Base-by-base conservation (phyloP, 2,888 invertebrate species). In the Isoperla grammatica region DNA sequence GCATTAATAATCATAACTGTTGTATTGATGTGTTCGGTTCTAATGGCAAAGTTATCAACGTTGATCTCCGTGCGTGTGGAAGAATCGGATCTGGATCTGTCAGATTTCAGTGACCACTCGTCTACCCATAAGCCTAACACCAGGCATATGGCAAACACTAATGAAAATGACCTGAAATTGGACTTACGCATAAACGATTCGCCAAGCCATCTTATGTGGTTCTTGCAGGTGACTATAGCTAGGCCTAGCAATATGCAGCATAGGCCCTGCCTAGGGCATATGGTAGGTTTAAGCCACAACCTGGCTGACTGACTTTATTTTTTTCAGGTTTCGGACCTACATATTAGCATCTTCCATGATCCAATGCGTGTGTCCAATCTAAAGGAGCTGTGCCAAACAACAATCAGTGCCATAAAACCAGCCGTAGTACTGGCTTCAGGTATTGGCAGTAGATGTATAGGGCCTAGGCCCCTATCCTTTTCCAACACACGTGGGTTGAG, bases 301-400 rank as follows among this genome's bases (percentile, higher is more conserved):
- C n/a, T n/a, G n/a, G n/a, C n/a, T 15, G 12, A 13, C 3, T 40
- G 40, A 6, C 5, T 45, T 15, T 11, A 15, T 67, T 66, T 55
- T 61, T 75, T 78, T 50, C 72, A 94, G 92, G 86, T 95, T 69
- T 88, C 91, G 61, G 95, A 95, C 74, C 81, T 94, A 65, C 95
- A 95, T 72, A 84, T 95, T 63, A 94, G 93, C 73, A 84, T 88
- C 74, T 92, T 90, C 72, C 81, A 84, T 69, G 91, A 91, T 71
- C 81, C 81, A 42, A 78, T 79, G 9, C 80, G 94, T 70, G 85
- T 87, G 70, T 80, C 83, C 35, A 87, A 93, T 68, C 82, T 95
- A 60, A 81, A 82, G 70, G 85, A 87, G 69, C 94, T 94, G 75
- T 90, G 90, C 74, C 82, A 85, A 65, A 77, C 77, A 61, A 89